Evolutionary conservation across 2,888 invertebrate species (phyloP).

Genomic region (Ormyrus nitidulus): DNA sequence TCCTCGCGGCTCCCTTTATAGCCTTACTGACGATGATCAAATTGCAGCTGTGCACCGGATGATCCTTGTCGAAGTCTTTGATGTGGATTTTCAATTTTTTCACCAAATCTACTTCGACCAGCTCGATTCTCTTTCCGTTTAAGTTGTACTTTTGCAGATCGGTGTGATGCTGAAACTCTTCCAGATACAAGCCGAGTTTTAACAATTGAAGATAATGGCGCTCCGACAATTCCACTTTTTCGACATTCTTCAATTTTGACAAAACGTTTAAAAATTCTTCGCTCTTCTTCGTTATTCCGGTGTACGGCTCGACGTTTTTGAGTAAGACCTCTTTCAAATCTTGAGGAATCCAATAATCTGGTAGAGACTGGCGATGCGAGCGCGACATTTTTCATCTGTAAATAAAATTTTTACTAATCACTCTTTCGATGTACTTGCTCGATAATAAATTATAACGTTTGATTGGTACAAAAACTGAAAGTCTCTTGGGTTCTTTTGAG

Average conservation of each 20-base stretch:
- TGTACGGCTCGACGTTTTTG: background rate
- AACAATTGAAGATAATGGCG: slow-evolving; percentile 41
- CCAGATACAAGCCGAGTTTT: slow-evolving; percentile 37
- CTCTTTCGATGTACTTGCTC: too few relatives aligned
- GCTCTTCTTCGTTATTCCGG: background rate
- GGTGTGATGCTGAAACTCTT: slow-evolving; percentile 9
- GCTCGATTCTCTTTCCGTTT: slow-evolving; percentile 1
- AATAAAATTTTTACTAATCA: too few relatives aligned
- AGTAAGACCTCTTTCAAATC: too few relatives aligned
- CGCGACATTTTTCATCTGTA: too few relatives aligned
- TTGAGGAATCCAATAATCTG: too few relatives aligned
- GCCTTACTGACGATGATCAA: background rate
- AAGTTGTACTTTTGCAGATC: slow-evolving; percentile 9
- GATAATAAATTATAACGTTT: too few relatives aligned
- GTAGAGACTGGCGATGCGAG: too few relatives aligned
- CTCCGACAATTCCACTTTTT: slow-evolving; percentile 23
- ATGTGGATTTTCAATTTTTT: slow-evolving; percentile 13
- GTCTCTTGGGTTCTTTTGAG: too few relatives aligned
- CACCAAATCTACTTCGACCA: background rate
- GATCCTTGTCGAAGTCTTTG: slow-evolving; percentile 19
- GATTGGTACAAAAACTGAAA: too few relatives aligned
- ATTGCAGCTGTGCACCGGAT: background rate
- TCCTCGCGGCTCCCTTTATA: background rate
- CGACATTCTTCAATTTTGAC: slow-evolving; percentile 14
- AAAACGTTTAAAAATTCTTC: slow-evolving; percentile 5